These are phyloP conservation scores for human (Homo sapiens) DNA, from an alignment of 2,113 vertebrate species.

Conservation along the genomic window GRCh38 chr2:213385501-213386000, in stretches of 20 bases:
- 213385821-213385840: background rate
- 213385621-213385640: background rate
- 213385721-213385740: background rate
- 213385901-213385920: background rate
- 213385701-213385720: background rate
- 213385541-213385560: background rate
- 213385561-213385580: too few species aligned
- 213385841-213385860: background rate
- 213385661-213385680: too few species aligned
- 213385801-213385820: too few species aligned
- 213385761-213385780: background rate
- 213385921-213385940: background rate
- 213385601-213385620: background rate
- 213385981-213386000: background rate
- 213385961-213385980: background rate
- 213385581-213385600: background rate
- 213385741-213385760: background rate
- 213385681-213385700: background rate
- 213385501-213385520: background rate
- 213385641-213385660: background rate
- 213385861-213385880: background rate
- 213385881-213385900: background rate
- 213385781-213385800: background rate
- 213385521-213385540: background rate
- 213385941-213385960: background rate